Evolutionary conservation across 2,888 invertebrate species (phyloP).

Genomic region (Bedellia somnulentella): DNA sequence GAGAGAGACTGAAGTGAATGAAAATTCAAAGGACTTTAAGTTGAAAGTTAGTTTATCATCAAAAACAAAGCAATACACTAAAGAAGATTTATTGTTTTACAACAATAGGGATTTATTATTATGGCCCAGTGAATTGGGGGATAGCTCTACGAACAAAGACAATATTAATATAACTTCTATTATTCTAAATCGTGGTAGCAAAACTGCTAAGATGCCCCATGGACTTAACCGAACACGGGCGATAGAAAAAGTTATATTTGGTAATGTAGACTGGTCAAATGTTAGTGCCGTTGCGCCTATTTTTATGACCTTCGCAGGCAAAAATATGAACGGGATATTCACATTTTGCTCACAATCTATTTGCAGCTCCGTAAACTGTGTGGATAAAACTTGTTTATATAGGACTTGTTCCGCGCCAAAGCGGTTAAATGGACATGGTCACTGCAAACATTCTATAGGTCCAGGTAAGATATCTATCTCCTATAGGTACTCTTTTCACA

Average conservation of each 20-base stretch:
- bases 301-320: slow-evolving; percentile 43
- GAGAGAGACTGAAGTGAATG: too few relatives aligned
- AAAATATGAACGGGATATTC: slow-evolving; percentile 39
- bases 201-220: slow-evolving; percentile 32
- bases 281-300: slow-evolving; percentile 36
- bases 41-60: too few relatives aligned
- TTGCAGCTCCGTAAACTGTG: slow-evolving; percentile 48
- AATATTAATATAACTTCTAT: slow-evolving; percentile 33
- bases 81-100: too few relatives aligned
- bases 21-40: too few relatives aligned
- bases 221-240: slow-evolving; percentile 25
- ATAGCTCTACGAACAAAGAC: slow-evolving; percentile 3
- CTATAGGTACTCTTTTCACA: too few relatives aligned
- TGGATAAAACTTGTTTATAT: slow-evolving; percentile 30
- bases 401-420: slow-evolving; percentile 31
- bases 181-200: slow-evolving; percentile 33
- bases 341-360: slow-evolving; percentile 38
- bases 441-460: slow-evolving; percentile 31
- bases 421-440: slow-evolving; percentile 36
- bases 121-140: slow-evolving; percentile 29
- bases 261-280: slow-evolving; percentile 42
- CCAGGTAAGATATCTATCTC: slow-evolving; percentile 31
- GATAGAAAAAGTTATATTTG: slow-evolving; percentile 40
- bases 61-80: slow-evolving; percentile 18
- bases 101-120: slow-evolving; percentile 34